These are phyloP conservation scores for Baronia brevicornis DNA, from an alignment of 2,888 invertebrate species.

Conservation along the genomic window DNA sequence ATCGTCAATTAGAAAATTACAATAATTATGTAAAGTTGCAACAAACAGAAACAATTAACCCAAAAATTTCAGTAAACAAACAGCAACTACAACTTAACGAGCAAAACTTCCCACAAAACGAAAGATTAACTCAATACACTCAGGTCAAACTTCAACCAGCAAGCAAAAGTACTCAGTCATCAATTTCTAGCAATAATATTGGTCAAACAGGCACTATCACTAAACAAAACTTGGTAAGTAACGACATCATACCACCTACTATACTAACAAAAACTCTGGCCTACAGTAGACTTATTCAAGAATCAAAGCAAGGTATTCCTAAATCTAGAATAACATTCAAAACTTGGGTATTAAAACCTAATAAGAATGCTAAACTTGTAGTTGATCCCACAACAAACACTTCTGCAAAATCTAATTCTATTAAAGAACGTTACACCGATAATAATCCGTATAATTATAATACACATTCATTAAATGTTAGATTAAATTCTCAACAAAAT, in stretches of 20 bases:
- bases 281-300: constrained; percentile 48
- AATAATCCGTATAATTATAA: constrained; percentile 39
- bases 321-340: constrained; percentile 61
- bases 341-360: constrained; percentile 65
- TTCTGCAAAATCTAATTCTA: constrained; percentile 37
- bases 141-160: constrained; percentile 39
- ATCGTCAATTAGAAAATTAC: constrained; percentile 30
- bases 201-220: constrained; percentile 36
- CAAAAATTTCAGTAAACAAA: constrained; percentile 33
- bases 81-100: constrained; percentile 16
- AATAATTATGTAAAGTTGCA: constrained; percentile 28
- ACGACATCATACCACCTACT: constrained; percentile 38
- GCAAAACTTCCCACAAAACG: constrained; percentile 34
- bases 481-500: constrained; percentile 16
- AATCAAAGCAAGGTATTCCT: constrained; percentile 44
- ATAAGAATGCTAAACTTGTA: constrained; percentile 42
- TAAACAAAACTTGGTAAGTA: constrained; percentile 64
- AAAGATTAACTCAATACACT: constrained; percentile 23
- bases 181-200: constrained; percentile 32
- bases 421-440: constrained; percentile 30
- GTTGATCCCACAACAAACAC: constrained; percentile 44
- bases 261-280: constrained; percentile 56
- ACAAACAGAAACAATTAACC: constrained; percentile 30
- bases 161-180: constrained; percentile 33
- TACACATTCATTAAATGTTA: no score